phyloP scores from a whole-genome alignment of 2,888 invertebrate species.

The Drosophila pseudotalamancana region DNA sequence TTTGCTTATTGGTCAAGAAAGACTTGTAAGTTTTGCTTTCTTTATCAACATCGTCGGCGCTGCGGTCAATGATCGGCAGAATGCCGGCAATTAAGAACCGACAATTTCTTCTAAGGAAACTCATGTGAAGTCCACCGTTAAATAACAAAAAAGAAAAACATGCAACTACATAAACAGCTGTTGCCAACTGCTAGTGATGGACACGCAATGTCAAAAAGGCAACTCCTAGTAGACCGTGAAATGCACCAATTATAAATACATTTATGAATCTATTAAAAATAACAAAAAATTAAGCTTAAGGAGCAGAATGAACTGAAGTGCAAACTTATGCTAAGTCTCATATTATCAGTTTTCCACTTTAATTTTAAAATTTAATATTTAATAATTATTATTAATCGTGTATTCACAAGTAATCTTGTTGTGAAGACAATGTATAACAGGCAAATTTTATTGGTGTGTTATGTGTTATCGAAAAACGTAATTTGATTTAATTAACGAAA shows the following conservation, averaged over 20 bases:
- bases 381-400: too few species aligned
- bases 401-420: too few species aligned
- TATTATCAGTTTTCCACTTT: too few species aligned
- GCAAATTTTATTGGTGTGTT: too few species aligned
- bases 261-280: neutral
- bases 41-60: conserved; percentile 64
- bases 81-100: conserved; percentile 71
- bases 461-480: too few species aligned
- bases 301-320: too few species aligned
- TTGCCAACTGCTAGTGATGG: conserved; percentile 3
- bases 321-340: too few species aligned
- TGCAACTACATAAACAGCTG: conserved; percentile 54
- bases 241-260: neutral
- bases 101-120: conserved; percentile 55
- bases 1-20: conserved; percentile 59
- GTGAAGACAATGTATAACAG: too few species aligned
- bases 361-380: too few species aligned
- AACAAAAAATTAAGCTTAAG: neutral
- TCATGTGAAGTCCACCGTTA: conserved; percentile 59
- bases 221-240: neutral
- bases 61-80: conserved; percentile 60
- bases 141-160: conserved; percentile 54
- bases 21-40: conserved; percentile 80
- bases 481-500: too few species aligned
- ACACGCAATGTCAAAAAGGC: neutral